These are phyloP conservation scores for Allophyes oxyacanthae DNA, from an alignment of 2,888 invertebrate genomes.

Conservation along the genomic window DNA sequence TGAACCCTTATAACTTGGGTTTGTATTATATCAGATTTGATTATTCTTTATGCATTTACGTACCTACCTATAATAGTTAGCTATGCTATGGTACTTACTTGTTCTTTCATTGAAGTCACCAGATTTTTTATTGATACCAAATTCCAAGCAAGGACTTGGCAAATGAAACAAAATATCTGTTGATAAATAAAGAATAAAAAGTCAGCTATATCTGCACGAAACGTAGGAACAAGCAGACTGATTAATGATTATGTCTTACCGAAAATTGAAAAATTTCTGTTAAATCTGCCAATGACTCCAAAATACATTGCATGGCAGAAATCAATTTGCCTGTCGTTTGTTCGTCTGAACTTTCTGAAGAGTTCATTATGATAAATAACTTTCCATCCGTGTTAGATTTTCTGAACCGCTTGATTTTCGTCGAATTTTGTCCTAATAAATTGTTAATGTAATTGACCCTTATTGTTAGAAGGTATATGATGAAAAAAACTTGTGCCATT, in stretches of 20 bases:
- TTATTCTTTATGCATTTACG: too few relatives aligned
- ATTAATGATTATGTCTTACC: conserved; percentile 63
- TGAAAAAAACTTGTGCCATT: conserved; percentile 57
- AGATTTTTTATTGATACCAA: conserved; percentile 69
- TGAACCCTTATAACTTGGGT: too few relatives aligned
- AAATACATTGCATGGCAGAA: conserved; percentile 59
- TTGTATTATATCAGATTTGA: too few relatives aligned
- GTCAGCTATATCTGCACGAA: too few relatives aligned
- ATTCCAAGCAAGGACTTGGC: conserved; percentile 66
- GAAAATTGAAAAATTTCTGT: conserved; percentile 66
- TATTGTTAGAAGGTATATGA: conserved; percentile 60
- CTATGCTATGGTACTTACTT: conserved; percentile 55
- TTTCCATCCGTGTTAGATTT: conserved; percentile 12
- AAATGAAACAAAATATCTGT: conserved; percentile 71
- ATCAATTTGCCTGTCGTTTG: conserved; percentile 52
- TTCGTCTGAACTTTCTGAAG: conserved; percentile 12
- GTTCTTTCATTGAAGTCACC: conserved; percentile 65
- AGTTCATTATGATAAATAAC: conserved; percentile 11
- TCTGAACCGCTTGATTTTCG: conserved; percentile 5
- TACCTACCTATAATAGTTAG: too few relatives aligned
- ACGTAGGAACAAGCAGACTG: too few relatives aligned
- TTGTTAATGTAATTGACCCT: conserved; percentile 66
- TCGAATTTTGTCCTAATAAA: conserved; percentile 45
- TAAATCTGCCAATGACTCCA: conserved; percentile 66
- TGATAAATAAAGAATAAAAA: conserved; percentile 39